Evolutionary conservation across 2,113 vertebrate species (phyloP), one percentile per base, ranked within the genome.

Genomic region (Tachuris rubrigastra): DNA sequence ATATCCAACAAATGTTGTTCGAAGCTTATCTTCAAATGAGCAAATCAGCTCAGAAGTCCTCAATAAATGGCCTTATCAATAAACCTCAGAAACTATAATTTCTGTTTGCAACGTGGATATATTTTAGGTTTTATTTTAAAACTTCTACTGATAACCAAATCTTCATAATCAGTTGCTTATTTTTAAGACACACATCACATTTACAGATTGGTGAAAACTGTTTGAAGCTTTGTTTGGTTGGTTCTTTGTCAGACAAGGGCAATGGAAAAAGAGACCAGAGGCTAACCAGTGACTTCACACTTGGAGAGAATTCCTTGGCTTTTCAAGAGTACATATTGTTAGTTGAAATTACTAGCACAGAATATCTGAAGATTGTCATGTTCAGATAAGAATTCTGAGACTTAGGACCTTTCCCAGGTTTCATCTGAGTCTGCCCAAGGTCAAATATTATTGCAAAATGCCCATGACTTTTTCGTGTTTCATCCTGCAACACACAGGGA

Each of bases 91-190:
- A 97, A 92, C 56, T 75, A 69, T 75, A 89, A 95, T 95, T 98
- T 97, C 30, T 83, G 94, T 96, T 97, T 87, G 95, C n/a, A 96
- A 53, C 89, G 44, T 85, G 49, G 52, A 91, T 78, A 59, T 83
- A 97, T 86, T 97, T 98, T 95, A 88, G 53, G 59, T 63, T 98
- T 98, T 97, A 96, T 96, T 98, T 97, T 93, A 96, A 97, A 96
- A 55, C 63, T 93, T 96, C 94, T 86, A 79, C 30, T 87, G 73
- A 92, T 91, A 95, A 85, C 63, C 86, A 95, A 95, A 96, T 92
- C 76, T 72, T 82, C 7, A 0, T 62, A 89, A 69, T 81, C 41
- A 3, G 65, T 81, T 62, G 72, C 44, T 50, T 95, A 95, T 80
- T 96, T 96, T 93, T 92, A 94, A 85, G 96, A 95, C 95, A 89